These are phyloP conservation scores for Sympetrum striolatum DNA, from an alignment of 2,888 invertebrate genomes.

Conservation along the genomic window DNA sequence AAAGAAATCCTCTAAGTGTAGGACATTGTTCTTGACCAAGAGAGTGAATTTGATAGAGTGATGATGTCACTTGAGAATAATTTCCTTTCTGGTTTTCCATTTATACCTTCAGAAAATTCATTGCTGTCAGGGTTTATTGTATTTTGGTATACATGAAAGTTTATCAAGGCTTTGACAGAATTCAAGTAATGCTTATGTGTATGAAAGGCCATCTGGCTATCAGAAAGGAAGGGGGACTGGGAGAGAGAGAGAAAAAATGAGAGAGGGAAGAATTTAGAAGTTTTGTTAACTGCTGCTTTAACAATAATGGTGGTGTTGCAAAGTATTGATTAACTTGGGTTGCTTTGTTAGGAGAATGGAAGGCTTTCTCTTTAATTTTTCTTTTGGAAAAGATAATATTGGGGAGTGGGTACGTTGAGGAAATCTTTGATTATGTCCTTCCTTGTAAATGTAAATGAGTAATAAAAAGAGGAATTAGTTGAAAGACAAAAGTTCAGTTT, in stretches of 20 bases:
- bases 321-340: neutral
- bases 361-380: neutral
- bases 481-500: slow-evolving; percentile 7
- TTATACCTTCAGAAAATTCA: neutral
- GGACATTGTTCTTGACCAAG: neutral
- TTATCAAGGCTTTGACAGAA: slow-evolving; percentile 10
- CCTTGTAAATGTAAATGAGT: neutral
- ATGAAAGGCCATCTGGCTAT: neutral
- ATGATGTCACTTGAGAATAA: neutral
- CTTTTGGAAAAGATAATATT: neutral
- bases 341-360: neutral
- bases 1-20: slow-evolving; percentile 1
- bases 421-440: slow-evolving; percentile 4
- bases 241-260: slow-evolving; percentile 11
- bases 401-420: slow-evolving; percentile 7
- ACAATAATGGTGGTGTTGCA: slow-evolving; percentile 30
- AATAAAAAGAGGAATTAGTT: neutral
- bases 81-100: neutral
- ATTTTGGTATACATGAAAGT: neutral
- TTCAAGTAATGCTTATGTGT: neutral
- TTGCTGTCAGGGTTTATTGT: neutral
- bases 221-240: neutral
- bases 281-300: neutral
- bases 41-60: neutral
- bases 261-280: neutral